Percentiles rank a stretch among this genome's conserved stretches.
phyloP scores from a whole-genome alignment of 2,888 invertebrate genomes.

The Agrypnus murinus region DNA sequence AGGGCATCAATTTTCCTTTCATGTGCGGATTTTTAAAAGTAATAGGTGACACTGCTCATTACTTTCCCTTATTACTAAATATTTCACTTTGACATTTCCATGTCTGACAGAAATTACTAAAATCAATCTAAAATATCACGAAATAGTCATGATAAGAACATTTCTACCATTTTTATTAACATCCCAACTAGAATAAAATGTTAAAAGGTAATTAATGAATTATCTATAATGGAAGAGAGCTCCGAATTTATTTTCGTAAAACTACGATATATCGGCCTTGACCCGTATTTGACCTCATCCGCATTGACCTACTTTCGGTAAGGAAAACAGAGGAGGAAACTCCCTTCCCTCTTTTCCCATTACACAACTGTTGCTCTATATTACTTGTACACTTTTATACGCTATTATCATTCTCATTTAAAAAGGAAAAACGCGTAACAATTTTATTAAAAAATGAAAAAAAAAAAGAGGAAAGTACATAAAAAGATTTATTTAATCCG shows the following conservation, averaged over 20 bases:
- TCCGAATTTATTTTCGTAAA: background rate
- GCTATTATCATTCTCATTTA: too few species aligned
- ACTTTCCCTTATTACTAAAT: background rate
- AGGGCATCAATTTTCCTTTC: too few species aligned
- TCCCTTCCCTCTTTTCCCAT: background rate
- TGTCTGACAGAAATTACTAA: conserved; percentile 8
- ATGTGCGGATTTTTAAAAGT: too few species aligned
- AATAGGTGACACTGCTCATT: background rate
- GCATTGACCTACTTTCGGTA: conserved; percentile 24
- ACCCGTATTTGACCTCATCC: conserved; percentile 23
- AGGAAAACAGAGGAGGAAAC: background rate
- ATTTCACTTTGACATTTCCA: conserved; percentile 6
- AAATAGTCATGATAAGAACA: too few species aligned
- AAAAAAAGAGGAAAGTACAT: background rate
- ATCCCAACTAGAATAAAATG: too few species aligned
- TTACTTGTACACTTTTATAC: too few species aligned
- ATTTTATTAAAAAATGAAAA: too few species aligned
- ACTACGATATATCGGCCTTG: conserved; percentile 3
- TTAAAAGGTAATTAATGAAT: conserved; percentile 3
- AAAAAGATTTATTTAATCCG: conserved; percentile 17
- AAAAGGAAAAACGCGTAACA: too few species aligned
- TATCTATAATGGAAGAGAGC: background rate
- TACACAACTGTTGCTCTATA: too few species aligned
- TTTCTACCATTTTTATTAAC: too few species aligned
- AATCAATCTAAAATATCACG: background rate